Conservation (phyloP, 2,113 vertebrate species). For the Otolemur garnettii region DNA sequence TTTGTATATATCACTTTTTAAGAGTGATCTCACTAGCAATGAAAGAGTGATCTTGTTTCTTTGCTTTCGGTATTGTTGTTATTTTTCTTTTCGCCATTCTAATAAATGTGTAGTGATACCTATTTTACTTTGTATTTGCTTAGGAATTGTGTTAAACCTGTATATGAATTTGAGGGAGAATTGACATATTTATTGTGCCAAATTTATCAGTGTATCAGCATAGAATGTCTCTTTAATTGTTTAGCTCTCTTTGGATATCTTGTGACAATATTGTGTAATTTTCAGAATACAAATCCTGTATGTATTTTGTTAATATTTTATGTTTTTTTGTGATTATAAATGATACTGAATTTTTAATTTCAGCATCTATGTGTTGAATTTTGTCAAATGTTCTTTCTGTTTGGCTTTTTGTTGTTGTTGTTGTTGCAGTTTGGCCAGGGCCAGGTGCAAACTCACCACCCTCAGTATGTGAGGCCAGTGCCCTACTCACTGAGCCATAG, state of each 20-base stretch:
- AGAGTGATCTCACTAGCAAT: neutral
- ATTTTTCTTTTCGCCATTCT: neutral
- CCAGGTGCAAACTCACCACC: no score
- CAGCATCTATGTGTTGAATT: neutral
- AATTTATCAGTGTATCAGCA: neutral
- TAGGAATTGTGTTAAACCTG: neutral
- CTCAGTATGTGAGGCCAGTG: no score
- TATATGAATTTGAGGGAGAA: neutral
- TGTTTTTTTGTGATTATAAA: neutral
- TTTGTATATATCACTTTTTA: no score
- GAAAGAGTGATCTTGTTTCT: neutral
- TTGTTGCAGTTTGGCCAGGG: no score
- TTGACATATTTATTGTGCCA: neutral
- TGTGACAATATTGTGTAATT: neutral
- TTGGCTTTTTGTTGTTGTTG: no score
- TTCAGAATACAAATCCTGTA: neutral
- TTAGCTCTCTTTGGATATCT: neutral
- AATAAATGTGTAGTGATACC: neutral
- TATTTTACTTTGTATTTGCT: neutral
- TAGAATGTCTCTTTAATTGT: neutral
- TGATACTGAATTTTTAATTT: conserved; percentile 5
- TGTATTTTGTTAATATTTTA: neutral
- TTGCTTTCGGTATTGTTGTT: neutral
- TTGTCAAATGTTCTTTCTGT: neutral
- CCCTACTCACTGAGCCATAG: no score